Conservation (phyloP, 2,888 invertebrate genomes). For the Acrobasis suavella region DNA sequence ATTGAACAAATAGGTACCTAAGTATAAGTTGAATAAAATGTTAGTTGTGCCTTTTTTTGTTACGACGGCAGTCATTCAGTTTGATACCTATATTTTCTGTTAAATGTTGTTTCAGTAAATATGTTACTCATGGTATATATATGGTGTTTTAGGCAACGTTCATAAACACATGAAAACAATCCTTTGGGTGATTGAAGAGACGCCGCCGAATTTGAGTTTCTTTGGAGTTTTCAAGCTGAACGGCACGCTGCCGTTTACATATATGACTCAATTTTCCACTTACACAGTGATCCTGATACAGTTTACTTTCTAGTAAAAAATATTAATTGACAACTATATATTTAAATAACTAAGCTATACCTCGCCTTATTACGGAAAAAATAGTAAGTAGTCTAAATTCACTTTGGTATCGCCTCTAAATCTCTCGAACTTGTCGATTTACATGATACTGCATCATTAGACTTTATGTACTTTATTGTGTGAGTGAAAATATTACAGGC, state of each 20-base stretch:
- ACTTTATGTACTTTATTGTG: no score
- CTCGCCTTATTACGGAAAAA: no score
- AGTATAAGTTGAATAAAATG: no score
- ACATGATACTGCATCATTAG: no score
- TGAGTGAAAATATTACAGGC: no score
- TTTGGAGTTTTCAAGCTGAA: constrained; percentile 14
- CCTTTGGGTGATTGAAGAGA: constrained; percentile 16
- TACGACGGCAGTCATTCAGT: no score
- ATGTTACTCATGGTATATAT: not conserved
- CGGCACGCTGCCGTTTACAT: constrained; percentile 16
- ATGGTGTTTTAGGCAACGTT: constrained; percentile 11
- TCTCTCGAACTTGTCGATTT: no score
- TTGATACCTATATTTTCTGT: no score
- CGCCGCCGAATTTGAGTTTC: constrained; percentile 10
- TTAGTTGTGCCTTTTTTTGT: no score
- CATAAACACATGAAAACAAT: constrained; percentile 1
- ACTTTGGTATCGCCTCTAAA: no score
- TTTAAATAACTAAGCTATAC: not conserved
- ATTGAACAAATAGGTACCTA: no score
- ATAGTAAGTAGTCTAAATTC: no score
- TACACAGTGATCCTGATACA: constrained; percentile 17
- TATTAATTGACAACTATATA: not conserved
- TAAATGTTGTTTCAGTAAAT: not conserved
- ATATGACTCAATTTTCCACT: constrained; percentile 5
- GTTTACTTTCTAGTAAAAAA: constrained; percentile 14